These are phyloP conservation scores for Holotrichia oblita DNA, from an alignment of 1,140 invertebrate genomes.

Conservation along the genomic window DNA sequence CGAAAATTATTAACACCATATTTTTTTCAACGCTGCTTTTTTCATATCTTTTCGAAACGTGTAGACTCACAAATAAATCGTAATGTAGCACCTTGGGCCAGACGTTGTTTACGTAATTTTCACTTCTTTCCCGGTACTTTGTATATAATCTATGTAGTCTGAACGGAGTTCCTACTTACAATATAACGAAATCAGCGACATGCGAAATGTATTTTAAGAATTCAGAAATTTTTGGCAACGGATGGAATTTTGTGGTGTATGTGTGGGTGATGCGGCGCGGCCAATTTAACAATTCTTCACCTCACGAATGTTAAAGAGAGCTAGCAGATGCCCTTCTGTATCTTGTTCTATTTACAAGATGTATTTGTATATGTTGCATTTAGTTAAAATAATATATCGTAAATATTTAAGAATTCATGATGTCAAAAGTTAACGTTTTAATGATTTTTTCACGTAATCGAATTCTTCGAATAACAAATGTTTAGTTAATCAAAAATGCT, in stretches of 20 bases:
- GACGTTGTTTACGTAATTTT: constrained; percentile 13
- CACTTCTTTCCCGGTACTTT: constrained; percentile 5
- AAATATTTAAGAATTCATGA: too few species aligned
- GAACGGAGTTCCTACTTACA: constrained; percentile 6
- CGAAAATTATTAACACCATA: background rate
- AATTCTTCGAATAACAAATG: too few species aligned
- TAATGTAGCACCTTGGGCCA: background rate
- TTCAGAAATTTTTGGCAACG: background rate
- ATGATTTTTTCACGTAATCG: too few species aligned
- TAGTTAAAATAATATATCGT: too few species aligned
- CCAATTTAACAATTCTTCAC: constrained; percentile 2
- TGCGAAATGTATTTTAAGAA: background rate
- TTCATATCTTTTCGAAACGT: background rate
- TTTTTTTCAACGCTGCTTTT: background rate
- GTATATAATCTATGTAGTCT: background rate
- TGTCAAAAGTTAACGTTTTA: too few species aligned
- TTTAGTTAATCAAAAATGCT: too few species aligned
- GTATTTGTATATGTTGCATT: background rate
- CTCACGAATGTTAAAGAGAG: background rate
- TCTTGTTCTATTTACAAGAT: background rate
- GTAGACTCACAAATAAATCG: background rate
- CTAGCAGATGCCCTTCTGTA: background rate
- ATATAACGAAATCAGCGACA: background rate
- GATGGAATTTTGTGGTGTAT: background rate
- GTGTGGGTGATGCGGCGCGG: background rate